Base-by-base conservation (phyloP, 2,888 invertebrate species). In the Oasisia sp. region DNA sequence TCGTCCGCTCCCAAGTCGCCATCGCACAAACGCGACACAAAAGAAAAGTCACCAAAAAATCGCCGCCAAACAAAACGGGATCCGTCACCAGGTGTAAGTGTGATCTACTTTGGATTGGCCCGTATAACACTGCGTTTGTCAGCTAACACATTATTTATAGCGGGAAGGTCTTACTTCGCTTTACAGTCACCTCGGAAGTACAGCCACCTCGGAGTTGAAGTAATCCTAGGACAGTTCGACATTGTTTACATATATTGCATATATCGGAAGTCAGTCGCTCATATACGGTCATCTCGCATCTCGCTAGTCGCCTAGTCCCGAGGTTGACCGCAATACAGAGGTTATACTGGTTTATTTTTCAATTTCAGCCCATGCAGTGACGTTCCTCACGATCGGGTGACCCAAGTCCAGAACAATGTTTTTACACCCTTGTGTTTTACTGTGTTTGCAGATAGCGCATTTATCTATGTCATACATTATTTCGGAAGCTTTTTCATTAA, bases 51-150 rank as follows among this genome's bases (percentile, higher is more conserved):
- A 7, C 91, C 91, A 14, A 91, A 44, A 11, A 44, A 44, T 50
- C 91, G 50, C 32, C 91, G 45, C 11, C 91, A 50, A 14, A 32
- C 45, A 12, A 44, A 91, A 91, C 91, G 32, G 91, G 45, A 91
- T 1, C 44, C 44, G 0, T 45, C 91, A 91, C 32, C 91, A 91
- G 32, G 32, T 7, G 74, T 74, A 74, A 74, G 74, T 74, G 1
- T 27, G 14, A 27, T 74, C 4, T 74, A 74, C 5, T n/a, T 74
- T 7, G 74, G 19, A 19, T 14, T 27, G 74, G 14, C 19, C 74
- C 2, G 14, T 19, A 74, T 27, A 19, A 74, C 19, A 74, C 19
- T 7, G 19, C 27, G 27, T 74, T 19, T 74, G 74, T 19, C 74
- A 74, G 5, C 74, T 74, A 74, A 74, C 74, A 4, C 19, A 0